Base-by-base conservation (phyloP, 2,888 invertebrate species). In the Watsonalla binaria region DNA sequence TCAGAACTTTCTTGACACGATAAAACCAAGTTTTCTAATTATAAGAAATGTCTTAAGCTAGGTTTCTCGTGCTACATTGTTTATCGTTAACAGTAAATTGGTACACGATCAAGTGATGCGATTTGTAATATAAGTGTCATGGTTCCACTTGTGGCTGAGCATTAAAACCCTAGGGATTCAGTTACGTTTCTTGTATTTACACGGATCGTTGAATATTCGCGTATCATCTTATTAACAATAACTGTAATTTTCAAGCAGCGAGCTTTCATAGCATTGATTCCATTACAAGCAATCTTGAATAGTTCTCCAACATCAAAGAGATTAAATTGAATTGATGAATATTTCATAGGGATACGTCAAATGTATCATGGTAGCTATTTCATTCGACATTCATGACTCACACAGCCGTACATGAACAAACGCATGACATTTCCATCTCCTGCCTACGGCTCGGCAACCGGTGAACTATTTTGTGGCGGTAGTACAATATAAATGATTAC, bases 401-500 rank as follows among this genome's bases (percentile, higher is more conserved):
- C 11, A 42, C 42, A 42, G 5, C 42, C 42, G 42, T 42, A 42
- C 11, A 42, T 42, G 42, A 42, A 42, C 42, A 42, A 11, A 42
- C 42, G 11, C 42, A 42, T 42, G 42, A 42, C 42, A 42, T 42
- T 42, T 42, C 11, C 42, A 42, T 42, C 42, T 42, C 42, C 42
- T 11, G 42, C 42, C 42, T 42, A 42, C 42, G 42, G 42, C 42
- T 11, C 8, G 42, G 42, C 42, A 11, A 42, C 8, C 42, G 42
- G 42, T 42, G 11, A 42, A 42, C 42, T 42, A 42, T 42, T 42
- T 42, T 42, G 42, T 11, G 42, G 11, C 11, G 42, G 9, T 42
- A 37, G 49, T 49, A 48, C 37, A 48, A 48, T 42, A 62, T 63
- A 62, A 46, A 61, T 54, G 53, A 63, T 72, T 64, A 61, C 66